Percentiles rank a stretch among this genome's conserved stretches.
phyloP scores from a whole-genome alignment of 2,888 invertebrate species.

The Caenorhabditis doughertyi region DNA sequence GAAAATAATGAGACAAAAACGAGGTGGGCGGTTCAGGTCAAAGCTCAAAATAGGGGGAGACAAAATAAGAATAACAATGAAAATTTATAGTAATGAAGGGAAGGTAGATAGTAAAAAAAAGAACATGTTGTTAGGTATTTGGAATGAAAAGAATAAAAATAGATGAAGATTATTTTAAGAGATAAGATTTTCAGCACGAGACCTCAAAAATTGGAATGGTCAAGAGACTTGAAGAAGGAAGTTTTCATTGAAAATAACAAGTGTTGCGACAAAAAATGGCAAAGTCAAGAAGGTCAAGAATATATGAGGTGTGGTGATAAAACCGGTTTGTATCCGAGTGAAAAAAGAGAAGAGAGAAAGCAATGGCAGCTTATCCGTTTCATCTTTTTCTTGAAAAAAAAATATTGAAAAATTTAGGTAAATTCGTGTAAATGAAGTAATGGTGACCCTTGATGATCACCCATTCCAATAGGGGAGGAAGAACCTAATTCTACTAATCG shows the following conservation, averaged over 20 bases:
- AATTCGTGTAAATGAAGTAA: not conserved
- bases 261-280: slow-evolving; percentile 36
- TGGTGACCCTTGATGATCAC: slow-evolving; percentile 26
- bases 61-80: slow-evolving; percentile 37
- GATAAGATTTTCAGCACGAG: slow-evolving; percentile 49
- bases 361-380: slow-evolving; percentile 36
- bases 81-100: not conserved
- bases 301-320: slow-evolving; percentile 57
- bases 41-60: slow-evolving; percentile 12
- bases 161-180: slow-evolving; percentile 38
- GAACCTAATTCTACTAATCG: slow-evolving; percentile 62
- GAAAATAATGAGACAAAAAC: not conserved
- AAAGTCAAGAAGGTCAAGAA: slow-evolving; percentile 60
- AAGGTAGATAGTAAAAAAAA: slow-evolving; percentile 1
- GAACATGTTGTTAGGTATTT: slow-evolving; percentile 35
- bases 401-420: not conserved
- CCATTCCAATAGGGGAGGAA: not conserved
- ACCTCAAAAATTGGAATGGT: not conserved
- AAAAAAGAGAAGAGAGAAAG: not conserved
- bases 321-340: slow-evolving; percentile 43
- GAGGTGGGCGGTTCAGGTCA: slow-evolving; percentile 16
- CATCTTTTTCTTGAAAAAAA: not conserved
- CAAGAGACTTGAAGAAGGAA: slow-evolving; percentile 33
- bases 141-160: slow-evolving; percentile 22
- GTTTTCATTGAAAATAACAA: slow-evolving; percentile 31